A percentile compares a stretch with the other conserved stretches of the same genome.
Conservation (phyloP, 2,888 invertebrate genomes). For the Drosophila anceps region DNA sequence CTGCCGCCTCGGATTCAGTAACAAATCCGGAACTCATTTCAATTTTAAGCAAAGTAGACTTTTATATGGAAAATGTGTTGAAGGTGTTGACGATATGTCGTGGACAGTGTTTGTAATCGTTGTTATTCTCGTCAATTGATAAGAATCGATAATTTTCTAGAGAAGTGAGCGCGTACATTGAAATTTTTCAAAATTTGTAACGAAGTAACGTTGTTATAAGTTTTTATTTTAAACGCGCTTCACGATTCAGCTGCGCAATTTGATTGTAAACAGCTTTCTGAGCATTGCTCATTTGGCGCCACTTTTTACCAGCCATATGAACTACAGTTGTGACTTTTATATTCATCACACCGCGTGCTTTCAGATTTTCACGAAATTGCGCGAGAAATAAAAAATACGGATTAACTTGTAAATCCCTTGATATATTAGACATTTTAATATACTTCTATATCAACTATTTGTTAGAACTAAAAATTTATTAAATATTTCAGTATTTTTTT, state of each 20-base stretch:
- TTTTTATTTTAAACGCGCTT: background rate
- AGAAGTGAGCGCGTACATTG: background rate
- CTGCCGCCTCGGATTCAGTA: conserved; percentile 93
- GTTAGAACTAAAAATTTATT: background rate
- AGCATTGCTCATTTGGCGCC: conserved; percentile 44
- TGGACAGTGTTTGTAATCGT: conserved; percentile 30
- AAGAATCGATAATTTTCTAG: conserved; percentile 25
- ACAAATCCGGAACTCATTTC: conserved; percentile 96
- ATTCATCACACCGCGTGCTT: conserved; percentile 25
- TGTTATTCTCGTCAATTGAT: background rate
- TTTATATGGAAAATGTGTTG: conserved; percentile 46
- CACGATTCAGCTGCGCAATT: conserved; percentile 31
- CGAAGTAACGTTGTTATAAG: background rate
- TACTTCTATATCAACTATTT: background rate
- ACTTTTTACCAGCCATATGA: conserved; percentile 45
- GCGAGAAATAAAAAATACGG: conserved; percentile 53
- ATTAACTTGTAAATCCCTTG: conserved; percentile 15
- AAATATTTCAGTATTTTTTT: background rate
- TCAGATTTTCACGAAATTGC: conserved; percentile 47
- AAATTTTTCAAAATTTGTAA: background rate
- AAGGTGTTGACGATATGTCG: conserved; percentile 41
- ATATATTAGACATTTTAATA: background rate
- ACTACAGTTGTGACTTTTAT: conserved; percentile 33
- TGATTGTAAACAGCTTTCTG: conserved; percentile 43
- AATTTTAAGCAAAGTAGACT: background rate